Evolutionary conservation across 2,113 vertebrate genomes (phyloP).

Genomic region (Corythoichthys intestinalis): DNA sequence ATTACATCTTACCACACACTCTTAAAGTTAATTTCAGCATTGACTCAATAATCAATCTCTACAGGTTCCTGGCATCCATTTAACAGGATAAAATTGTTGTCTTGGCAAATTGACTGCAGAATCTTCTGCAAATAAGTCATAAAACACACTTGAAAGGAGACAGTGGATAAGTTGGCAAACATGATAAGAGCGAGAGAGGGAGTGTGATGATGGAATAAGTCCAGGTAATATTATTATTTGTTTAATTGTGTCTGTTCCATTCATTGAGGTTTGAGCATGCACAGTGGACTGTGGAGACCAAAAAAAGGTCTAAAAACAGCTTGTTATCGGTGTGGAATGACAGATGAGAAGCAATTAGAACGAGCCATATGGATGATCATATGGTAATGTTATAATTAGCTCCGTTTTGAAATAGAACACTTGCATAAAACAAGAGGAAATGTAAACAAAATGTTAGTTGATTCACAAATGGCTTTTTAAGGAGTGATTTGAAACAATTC

Average conservation of each 20-base stretch:
- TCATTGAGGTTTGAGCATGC: constrained; percentile 25
- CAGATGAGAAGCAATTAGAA: constrained; percentile 67
- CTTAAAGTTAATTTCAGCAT: constrained; percentile 10
- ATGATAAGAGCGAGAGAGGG: constrained; percentile 21
- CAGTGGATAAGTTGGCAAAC: constrained; percentile 43
- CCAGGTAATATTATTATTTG: constrained; percentile 55
- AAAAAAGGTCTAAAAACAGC: constrained; percentile 50
- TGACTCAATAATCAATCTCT: constrained; percentile 33
- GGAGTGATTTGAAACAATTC: constrained; percentile 21
- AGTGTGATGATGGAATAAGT: constrained; percentile 33
- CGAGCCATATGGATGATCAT: constrained; percentile 69
- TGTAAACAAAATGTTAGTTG: constrained; percentile 16
- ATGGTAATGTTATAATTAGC: constrained; percentile 71
- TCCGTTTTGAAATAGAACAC: constrained; percentile 57
- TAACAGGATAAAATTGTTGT: constrained; percentile 3
- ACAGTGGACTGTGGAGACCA: constrained; percentile 29
- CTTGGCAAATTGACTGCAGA: constrained; percentile 36
- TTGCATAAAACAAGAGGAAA: constrained; percentile 33
- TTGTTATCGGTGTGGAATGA: constrained; percentile 51
- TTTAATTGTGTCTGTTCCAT: constrained; percentile 31
- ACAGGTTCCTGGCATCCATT: constrained; percentile 38
- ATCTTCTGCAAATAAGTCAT: constrained; percentile 41
- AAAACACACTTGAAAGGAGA: constrained; percentile 28
- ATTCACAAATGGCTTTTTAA: constrained; percentile 38
- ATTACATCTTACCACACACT: neutral